Conservation (phyloP, 2,888 invertebrate species). For the Megaustenia siamemsis region DNA sequence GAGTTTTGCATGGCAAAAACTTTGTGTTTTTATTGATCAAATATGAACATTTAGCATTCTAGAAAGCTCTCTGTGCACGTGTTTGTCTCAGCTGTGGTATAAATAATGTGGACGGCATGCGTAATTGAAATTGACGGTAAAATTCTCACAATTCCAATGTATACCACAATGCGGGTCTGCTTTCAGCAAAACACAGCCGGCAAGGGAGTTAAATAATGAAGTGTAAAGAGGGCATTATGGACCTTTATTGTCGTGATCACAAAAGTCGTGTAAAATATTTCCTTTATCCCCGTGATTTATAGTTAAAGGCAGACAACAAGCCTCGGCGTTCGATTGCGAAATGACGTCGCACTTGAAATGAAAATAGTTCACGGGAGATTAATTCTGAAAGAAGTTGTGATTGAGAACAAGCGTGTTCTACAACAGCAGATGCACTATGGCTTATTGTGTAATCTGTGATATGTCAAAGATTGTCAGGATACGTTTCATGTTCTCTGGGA, state of each 20-base stretch:
- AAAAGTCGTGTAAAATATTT: neutral
- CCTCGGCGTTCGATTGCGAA: neutral
- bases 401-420: neutral
- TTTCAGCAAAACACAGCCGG: neutral
- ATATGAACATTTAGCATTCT: slow-evolving; percentile 14
- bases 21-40: neutral
- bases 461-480: neutral
- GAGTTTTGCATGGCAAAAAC: neutral
- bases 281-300: neutral
- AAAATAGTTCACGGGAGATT: neutral
- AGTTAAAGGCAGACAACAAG: neutral
- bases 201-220: neutral
- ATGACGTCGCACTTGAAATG: neutral
- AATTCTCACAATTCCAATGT: neutral
- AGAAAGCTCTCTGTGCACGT: neutral
- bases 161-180: neutral
- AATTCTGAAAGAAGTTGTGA: neutral
- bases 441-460: neutral
- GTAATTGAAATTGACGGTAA: neutral
- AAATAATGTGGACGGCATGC: neutral
- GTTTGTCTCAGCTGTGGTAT: slow-evolving; percentile 11
- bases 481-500: neutral
- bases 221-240: neutral
- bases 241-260: neutral
- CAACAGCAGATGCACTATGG: neutral